Percentiles rank a stretch among this genome's conserved stretches.
Conservation (phyloP, 2,113 vertebrate species). For the Ptilorrhoa leucosticta region DNA sequence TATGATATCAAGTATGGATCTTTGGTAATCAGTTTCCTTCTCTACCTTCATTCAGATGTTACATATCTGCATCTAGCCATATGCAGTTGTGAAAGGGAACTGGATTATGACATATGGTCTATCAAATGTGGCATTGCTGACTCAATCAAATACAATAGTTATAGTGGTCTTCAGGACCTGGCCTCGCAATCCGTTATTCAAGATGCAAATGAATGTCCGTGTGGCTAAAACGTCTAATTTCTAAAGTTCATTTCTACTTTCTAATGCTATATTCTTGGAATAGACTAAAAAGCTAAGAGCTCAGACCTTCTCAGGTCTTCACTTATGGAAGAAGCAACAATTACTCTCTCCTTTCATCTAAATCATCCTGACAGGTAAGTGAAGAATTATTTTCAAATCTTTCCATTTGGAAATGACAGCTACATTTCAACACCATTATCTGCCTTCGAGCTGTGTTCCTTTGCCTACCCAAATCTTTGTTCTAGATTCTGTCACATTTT, state of each 20-base stretch:
- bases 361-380: not conserved
- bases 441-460: not conserved
- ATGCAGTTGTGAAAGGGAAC: not conserved
- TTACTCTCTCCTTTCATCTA: not conserved
- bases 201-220: not conserved
- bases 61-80: not conserved
- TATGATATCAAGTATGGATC: not conserved
- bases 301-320: not conserved
- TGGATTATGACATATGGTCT: not conserved
- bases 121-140: not conserved
- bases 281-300: not conserved
- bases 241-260: not conserved
- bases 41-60: not conserved
- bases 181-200: not conserved
- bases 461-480: not conserved
- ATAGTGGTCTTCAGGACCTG: not conserved
- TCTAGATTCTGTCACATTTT: not conserved
- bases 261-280: not conserved
- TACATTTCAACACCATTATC: not conserved
- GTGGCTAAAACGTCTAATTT: not conserved
- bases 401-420: not conserved
- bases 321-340: not conserved
- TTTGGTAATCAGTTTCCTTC: not conserved
- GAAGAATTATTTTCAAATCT: conserved; percentile 16
- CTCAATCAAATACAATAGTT: not conserved